Base-by-base conservation (phyloP, 2,888 invertebrate species). In the Drosophila kokeensis region DNA sequence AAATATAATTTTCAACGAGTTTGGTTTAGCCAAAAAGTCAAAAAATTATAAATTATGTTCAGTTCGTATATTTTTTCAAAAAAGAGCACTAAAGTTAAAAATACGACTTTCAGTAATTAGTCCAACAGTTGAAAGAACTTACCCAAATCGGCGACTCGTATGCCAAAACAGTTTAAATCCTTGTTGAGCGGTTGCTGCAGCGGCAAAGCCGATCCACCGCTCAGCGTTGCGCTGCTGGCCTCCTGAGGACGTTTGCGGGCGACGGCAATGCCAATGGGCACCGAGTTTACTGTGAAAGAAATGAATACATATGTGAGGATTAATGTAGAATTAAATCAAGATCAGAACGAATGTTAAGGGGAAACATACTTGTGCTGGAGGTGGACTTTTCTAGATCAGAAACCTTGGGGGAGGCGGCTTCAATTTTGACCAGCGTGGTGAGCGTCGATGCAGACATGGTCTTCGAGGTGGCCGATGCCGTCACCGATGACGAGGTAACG, bases 211-310 rank as follows among this genome's bases (percentile, higher is more conserved):
- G 89, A 65, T 64, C 91, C 81, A 69, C 85, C 85, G 72, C 83
- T 85, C 40, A 92, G 57, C 66, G 78, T 18, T 59, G 67, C 67
- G 62, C 40, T 74, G 54, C 94, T 72, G 49, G 86, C 73, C 70
- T 92, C 92, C 78, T 91, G 91, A 24, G 92, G 88, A 89, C 97
- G 94, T 92, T 97, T 97, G 79, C 97, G 94, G 57, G 97, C 97
- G 76, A 97, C 96, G 38, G 97, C 97, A 83, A 97, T 97, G 69
- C 97, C 97, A 82, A 97, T 96, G 82, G 97, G 97, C 92, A 97
- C 97, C 55, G 94, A 94, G 90, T 94, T 94, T 93, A 92, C 92
- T 93, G 34, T 61, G 21, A 42, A 24, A 24, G 2, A 45, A 15
- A 45, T 24, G 13, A 18, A 45, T 54, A 29, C 24, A 45, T 21